Percentiles rank a stretch among this genome's conserved stretches.
Evolutionary conservation across 2,888 invertebrate species (phyloP).

Genomic region (Phragmatobia fuliginosa): DNA sequence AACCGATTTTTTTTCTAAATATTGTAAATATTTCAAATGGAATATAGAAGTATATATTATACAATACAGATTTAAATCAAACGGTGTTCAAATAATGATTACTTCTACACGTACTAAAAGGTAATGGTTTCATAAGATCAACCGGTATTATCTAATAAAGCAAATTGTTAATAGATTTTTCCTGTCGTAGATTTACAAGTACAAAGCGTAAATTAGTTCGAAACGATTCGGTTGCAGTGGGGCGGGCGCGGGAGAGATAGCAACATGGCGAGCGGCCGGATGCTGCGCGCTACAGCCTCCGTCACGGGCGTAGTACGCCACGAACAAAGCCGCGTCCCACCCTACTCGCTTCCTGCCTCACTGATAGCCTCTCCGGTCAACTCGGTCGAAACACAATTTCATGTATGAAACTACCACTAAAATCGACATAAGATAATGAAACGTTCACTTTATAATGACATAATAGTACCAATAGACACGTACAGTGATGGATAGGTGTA

Average conservation of each 20-base stretch:
- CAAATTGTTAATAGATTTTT: slow-evolving; percentile 42
- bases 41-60: neutral
- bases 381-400: slow-evolving; percentile 56
- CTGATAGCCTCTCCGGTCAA: slow-evolving; percentile 61
- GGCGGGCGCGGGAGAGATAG: slow-evolving; percentile 53
- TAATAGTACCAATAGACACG: slow-evolving; percentile 56
- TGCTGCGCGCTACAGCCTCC: slow-evolving; percentile 83
- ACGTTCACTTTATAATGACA: slow-evolving; percentile 61
- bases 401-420: slow-evolving; percentile 74
- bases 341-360: slow-evolving; percentile 70
- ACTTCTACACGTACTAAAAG: slow-evolving; percentile 23
- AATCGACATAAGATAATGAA: slow-evolving; percentile 48
- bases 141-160: slow-evolving; percentile 29
- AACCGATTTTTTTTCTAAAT: neutral
- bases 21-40: neutral
- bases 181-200: slow-evolving; percentile 33
- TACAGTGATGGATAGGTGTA: slow-evolving; percentile 57
- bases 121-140: slow-evolving; percentile 28
- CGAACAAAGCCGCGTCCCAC: slow-evolving; percentile 78
- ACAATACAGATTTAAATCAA: neutral
- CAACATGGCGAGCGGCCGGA: slow-evolving; percentile 79
- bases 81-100: neutral
- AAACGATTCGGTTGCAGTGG: slow-evolving; percentile 42
- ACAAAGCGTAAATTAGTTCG: slow-evolving; percentile 35
- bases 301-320: slow-evolving; percentile 77